Percentiles rank a stretch among this genome's conserved stretches.
Conservation (phyloP, 1,140 invertebrate genomes). For the Eurosta solidaginis region DNA sequence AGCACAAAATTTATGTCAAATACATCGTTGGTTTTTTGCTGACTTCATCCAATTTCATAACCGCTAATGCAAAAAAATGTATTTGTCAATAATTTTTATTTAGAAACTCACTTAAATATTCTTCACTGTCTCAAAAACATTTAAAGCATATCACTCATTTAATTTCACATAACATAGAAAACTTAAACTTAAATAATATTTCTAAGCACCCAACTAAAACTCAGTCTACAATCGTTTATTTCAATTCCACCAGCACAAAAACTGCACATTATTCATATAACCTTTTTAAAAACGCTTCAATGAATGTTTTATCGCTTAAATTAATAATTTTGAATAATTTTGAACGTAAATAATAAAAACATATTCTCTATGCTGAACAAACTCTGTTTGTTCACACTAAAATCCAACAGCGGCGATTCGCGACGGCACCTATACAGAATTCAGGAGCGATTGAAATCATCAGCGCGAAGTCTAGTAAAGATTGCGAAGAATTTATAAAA, state of each 20-base stretch:
- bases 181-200: background rate
- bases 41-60: background rate
- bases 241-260: slow-evolving; percentile 4
- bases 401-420: background rate
- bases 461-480: slow-evolving; percentile 36
- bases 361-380: slow-evolving; percentile 8
- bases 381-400: slow-evolving; percentile 12
- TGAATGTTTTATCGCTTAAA: slow-evolving; percentile 28
- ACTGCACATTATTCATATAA: background rate
- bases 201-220: background rate
- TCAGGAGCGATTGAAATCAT: background rate
- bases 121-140: background rate
- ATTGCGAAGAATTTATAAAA: slow-evolving; percentile 51
- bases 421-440: background rate
- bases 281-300: background rate
- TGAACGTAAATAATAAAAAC: background rate
- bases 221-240: background rate
- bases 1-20: too few relatives aligned
- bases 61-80: background rate
- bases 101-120: background rate
- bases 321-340: background rate
- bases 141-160: slow-evolving; percentile 1
- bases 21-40: too few relatives aligned
- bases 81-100: background rate
- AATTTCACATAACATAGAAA: background rate